These are phyloP conservation scores for Drosophila ezoana DNA, from an alignment of 2,888 invertebrate genomes.

Conservation along the genomic window DNA sequence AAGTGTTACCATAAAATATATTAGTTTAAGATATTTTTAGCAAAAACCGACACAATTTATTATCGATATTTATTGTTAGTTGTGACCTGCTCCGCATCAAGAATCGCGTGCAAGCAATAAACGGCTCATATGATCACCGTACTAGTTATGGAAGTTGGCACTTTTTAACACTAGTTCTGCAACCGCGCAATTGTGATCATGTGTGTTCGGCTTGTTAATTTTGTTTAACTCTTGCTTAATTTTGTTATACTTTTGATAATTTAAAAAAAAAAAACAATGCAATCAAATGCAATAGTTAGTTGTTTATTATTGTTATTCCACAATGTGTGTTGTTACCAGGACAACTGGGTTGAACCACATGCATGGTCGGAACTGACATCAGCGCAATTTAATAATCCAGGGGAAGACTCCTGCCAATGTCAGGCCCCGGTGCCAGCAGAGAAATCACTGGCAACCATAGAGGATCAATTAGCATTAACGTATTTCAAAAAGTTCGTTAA, in stretches of 20 bases:
- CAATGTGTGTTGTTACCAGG: constrained; percentile 52
- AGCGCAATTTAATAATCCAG: background rate
- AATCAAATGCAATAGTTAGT: constrained; percentile 38
- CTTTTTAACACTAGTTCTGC: constrained; percentile 34
- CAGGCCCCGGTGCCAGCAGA: constrained; percentile 11
- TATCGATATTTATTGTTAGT: background rate
- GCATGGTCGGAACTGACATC: constrained; percentile 44
- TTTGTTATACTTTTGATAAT: constrained; percentile 5
- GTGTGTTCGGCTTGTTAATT: constrained; percentile 28
- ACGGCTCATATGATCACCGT: background rate
- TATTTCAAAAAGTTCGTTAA: constrained; percentile 79
- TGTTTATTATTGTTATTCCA: constrained; percentile 54
- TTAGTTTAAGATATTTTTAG: too few species aligned
- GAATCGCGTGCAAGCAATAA: background rate
- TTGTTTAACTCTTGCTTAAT: constrained; percentile 9
- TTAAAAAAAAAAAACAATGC: constrained; percentile 39
- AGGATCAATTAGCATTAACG: constrained; percentile 67
- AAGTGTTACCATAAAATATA: too few species aligned
- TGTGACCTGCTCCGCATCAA: background rate
- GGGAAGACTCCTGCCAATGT: constrained; percentile 37
- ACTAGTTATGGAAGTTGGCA: background rate
- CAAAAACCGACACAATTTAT: too few species aligned
- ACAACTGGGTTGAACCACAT: constrained; percentile 54
- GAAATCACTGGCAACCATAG: constrained; percentile 37
- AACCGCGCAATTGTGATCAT: constrained; percentile 48